Evolutionary conservation across 2,888 invertebrate genomes (phyloP).

Genomic region (Andrena bucephala): DNA sequence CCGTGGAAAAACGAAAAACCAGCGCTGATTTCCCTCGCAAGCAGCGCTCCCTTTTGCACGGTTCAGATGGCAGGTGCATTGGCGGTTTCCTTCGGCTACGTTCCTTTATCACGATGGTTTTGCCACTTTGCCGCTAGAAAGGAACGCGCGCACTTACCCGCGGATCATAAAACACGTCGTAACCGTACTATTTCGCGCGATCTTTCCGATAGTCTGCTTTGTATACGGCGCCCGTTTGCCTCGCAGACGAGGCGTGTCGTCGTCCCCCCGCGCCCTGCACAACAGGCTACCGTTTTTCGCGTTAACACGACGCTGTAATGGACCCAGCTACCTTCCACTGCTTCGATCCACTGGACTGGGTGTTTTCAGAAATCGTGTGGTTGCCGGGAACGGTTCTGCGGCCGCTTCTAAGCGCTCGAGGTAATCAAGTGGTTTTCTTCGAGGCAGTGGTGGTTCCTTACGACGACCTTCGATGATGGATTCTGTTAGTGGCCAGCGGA

Average conservation of each 20-base stretch:
- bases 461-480: not conserved
- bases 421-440: not conserved
- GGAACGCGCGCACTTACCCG: slow-evolving; percentile 68
- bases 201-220: slow-evolving; percentile 36
- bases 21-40: slow-evolving; percentile 61
- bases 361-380: slow-evolving; percentile 32
- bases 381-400: slow-evolving; percentile 16
- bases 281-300: slow-evolving; percentile 51
- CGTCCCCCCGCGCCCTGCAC: slow-evolving; percentile 8
- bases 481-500: no score
- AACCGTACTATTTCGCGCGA: slow-evolving; percentile 66
- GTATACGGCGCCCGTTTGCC: slow-evolving; percentile 18
- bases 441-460: not conserved
- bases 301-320: slow-evolving; percentile 28
- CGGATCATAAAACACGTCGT: slow-evolving; percentile 76
- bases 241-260: slow-evolving; percentile 54
- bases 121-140: slow-evolving; percentile 75
- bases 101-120: slow-evolving; percentile 77
- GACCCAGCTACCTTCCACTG: slow-evolving; percentile 1
- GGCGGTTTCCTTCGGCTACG: slow-evolving; percentile 53
- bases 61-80: slow-evolving; percentile 44
- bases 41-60: slow-evolving; percentile 11
- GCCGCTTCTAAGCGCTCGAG: not conserved
- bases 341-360: slow-evolving; percentile 16
- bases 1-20: slow-evolving; percentile 32